Evolutionary conservation across 2,888 invertebrate species (phyloP), one percentile per base, ranked within the genome.

Genomic region (Aspidiotus rigidus): DNA sequence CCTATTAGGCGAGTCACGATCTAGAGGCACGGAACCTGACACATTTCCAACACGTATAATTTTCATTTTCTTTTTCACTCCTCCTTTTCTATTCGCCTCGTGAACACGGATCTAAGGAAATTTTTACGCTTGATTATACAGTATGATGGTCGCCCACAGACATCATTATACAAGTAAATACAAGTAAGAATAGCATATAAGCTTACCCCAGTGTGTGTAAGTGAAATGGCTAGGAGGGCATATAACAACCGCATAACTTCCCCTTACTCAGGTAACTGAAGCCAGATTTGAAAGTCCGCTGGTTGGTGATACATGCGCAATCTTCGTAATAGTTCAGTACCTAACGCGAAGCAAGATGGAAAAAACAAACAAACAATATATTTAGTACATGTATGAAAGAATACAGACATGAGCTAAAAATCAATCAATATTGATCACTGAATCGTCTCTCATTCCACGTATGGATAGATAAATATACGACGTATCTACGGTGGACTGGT

Each of bases 211-310:
- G 62, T 63, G 55, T 69, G 61, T 17, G 63, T 41, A 69, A 69
- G 69, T 62, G 63, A 69, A 69, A 69, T 56, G 62, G 69, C 62
- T 62, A 69, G 63, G 69, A 69, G 62, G 62, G 62, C 69, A 69
- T 69, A 56, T 69, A 69, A 42, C 57, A 69, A 63, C 69, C 55
- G 69, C 69, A 69, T 69, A 62, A 69, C 69, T 69, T 69, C 62
- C 28, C 69, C 69, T 67, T 67, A 67, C 67, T 67, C 67, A 67
- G 59, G 67, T 67, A 67, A 67, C 67, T 57, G 67, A 67, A 67
- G 67, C 67, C 67, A 67, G 67, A 67, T 67, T 67, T 67, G 67
- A 67, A 49, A 11, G 40, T 67, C 59, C 17, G 49, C 59, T 42
- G 59, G 42, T 62, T 41, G 62, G 17, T 59, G 67, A 67, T 67